These are phyloP conservation scores for Tetramorium alpestre DNA, from an alignment of 1,140 invertebrate genomes.

Conservation along the genomic window DNA sequence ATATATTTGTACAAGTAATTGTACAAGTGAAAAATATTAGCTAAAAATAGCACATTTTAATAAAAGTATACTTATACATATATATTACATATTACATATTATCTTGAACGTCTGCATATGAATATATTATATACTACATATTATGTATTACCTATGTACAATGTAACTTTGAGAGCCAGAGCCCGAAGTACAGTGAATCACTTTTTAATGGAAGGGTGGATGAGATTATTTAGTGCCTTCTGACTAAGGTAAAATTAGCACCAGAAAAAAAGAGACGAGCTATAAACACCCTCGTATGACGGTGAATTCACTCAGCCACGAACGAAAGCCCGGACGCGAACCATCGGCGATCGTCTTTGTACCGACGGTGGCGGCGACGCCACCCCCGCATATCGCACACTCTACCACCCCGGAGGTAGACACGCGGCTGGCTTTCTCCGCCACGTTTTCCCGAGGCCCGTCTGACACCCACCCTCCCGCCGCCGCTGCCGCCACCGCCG, in stretches of 20 bases:
- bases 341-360: slow-evolving; percentile 61
- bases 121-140: not conserved
- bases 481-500: not conserved
- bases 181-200: not conserved
- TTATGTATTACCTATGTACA: not conserved
- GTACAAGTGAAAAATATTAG: no score
- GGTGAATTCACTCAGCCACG: slow-evolving; percentile 11
- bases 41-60: not conserved
- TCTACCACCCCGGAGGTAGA: slow-evolving; percentile 30
- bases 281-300: slow-evolving; percentile 10
- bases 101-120: not conserved
- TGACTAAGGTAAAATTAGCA: slow-evolving; percentile 16
- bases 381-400: slow-evolving; percentile 37
- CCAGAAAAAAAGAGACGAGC: not conserved
- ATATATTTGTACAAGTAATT: no score
- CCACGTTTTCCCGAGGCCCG: slow-evolving; percentile 26
- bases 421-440: slow-evolving; percentile 38
- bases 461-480: slow-evolving; percentile 42
- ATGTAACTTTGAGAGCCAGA: not conserved
- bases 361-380: slow-evolving; percentile 57
- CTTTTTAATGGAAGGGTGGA: not conserved
- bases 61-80: not conserved
- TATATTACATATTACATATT: not conserved
- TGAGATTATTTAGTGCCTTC: not conserved
- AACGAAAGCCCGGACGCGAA: slow-evolving; percentile 69